phyloP scores from a whole-genome alignment of 2,113 vertebrate genomes.

The Morone saxatilis region DNA sequence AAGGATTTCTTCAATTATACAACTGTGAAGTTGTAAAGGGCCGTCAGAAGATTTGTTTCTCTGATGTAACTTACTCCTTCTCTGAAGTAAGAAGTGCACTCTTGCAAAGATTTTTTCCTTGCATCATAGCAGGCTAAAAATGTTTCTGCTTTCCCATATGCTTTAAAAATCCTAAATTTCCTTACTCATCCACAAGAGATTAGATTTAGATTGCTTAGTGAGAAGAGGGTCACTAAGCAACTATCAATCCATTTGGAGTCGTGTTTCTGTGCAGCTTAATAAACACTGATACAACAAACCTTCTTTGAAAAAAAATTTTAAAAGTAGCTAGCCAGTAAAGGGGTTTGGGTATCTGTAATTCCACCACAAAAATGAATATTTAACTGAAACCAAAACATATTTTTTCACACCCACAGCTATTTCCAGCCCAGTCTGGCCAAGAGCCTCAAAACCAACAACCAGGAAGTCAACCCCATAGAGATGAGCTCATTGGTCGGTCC shows the following conservation, averaged over 20 bases:
- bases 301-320: no score
- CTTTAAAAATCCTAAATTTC: not conserved
- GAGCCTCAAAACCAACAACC: slow-evolving; percentile 85
- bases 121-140: not conserved
- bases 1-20: not conserved
- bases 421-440: slow-evolving; percentile 87
- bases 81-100: not conserved
- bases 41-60: not conserved
- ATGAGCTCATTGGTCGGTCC: slow-evolving; percentile 83
- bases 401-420: slow-evolving; percentile 70
- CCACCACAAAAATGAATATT: not conserved
- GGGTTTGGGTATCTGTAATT: not conserved
- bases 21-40: not conserved
- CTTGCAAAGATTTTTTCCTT: not conserved
- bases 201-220: no score
- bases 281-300: not conserved
- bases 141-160: not conserved
- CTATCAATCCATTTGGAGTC: not conserved
- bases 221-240: not conserved
- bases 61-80: no score
- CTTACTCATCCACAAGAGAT: not conserved
- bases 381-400: not conserved
- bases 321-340: not conserved
- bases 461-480: slow-evolving; percentile 85
- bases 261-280: not conserved